Evolutionary conservation across 2,113 vertebrate genomes (phyloP), one percentile per base, ranked within the genome.

Genomic region (Corythaeola cristata): DNA sequence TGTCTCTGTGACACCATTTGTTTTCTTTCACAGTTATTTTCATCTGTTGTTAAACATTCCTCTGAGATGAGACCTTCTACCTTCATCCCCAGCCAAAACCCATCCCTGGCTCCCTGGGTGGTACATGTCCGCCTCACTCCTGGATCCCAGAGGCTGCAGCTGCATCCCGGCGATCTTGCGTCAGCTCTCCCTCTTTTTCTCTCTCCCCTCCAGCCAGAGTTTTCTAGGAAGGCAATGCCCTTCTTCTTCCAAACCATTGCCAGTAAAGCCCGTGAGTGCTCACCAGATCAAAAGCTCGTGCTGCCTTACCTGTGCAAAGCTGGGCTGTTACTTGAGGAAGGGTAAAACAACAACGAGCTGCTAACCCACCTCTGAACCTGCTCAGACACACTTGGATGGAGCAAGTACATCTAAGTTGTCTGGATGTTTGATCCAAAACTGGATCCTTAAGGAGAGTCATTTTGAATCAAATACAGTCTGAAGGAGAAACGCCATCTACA

Each of bases 61-160:
- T 86, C 90, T 15, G 68, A 85, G 94, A 94, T 92, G 90, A 93
- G 85, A 90, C 85, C 88, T 95, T 82, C 39, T 84, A 45, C 91
- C 67, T 96, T 93, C 16, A 95, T 95, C 87, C 41, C 11, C 59
- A 64, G 94, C 96, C 96, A 95, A 96, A 95, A 44, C 16, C 27
- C 45, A n/a, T 6, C 3, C 5, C 66, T 68, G 78, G 62, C 89
- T 95, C 82, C 37, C 78, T 80, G 89, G 71, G 66, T 88, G 95
- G 74, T 81, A 45, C 7, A 10, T 7, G 18, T n/a, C 58, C 68
- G 66, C 47, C n/a, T 47, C 35, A 30, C 74, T 58, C 85, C 45
- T 18, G 24, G 56, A 78, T 78, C 86, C 20, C 9, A 76, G 74
- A 66, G 53, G 37, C 74, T 91, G 78, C 91, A 95, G 89, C 91